These are phyloP conservation scores for Ylistrum balloti DNA, from an alignment of 1,140 invertebrate species.

Conservation along the genomic window DNA sequence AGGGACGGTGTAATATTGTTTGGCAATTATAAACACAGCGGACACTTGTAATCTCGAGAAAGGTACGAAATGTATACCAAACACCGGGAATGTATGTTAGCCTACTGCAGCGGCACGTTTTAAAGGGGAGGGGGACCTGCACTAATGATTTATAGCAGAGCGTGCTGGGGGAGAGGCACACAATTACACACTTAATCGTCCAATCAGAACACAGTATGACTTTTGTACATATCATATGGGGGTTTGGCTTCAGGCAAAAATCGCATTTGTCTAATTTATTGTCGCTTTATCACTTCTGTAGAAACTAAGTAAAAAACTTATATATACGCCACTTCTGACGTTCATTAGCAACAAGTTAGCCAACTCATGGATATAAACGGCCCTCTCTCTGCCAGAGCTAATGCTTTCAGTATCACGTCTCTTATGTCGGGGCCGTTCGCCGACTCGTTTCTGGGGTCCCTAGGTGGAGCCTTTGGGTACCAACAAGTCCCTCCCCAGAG, in stretches of 20 bases:
- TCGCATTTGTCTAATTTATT: slow-evolving; percentile 56
- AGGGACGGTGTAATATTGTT: slow-evolving; percentile 14
- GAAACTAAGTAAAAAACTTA: slow-evolving; percentile 52
- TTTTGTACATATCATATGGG: slow-evolving; percentile 29
- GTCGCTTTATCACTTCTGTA: slow-evolving; percentile 49
- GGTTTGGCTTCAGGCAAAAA: slow-evolving; percentile 47
- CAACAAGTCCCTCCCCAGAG: slow-evolving; percentile 66
- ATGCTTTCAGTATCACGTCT: slow-evolving; percentile 76
- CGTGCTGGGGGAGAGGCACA: slow-evolving; percentile 7
- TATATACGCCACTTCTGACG: slow-evolving; percentile 36
- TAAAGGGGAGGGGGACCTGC: background rate
- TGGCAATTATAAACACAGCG: background rate
- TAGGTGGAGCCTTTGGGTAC: slow-evolving; percentile 57
- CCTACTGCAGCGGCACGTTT: background rate
- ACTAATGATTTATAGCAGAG: slow-evolving; percentile 26
- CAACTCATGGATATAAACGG: slow-evolving; percentile 57
- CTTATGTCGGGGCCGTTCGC: slow-evolving; percentile 73
- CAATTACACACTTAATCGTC: slow-evolving; percentile 18
- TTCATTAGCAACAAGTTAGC: slow-evolving; percentile 41
- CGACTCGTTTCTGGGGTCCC: slow-evolving; percentile 61
- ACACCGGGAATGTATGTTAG: background rate
- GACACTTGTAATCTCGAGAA: slow-evolving; percentile 27
- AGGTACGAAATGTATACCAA: slow-evolving; percentile 39
- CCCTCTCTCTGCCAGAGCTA: slow-evolving; percentile 73
- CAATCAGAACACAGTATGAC: background rate